Conservation (phyloP, 1,140 invertebrate species). For the Scaptodrosophila lebanonensis region DNA sequence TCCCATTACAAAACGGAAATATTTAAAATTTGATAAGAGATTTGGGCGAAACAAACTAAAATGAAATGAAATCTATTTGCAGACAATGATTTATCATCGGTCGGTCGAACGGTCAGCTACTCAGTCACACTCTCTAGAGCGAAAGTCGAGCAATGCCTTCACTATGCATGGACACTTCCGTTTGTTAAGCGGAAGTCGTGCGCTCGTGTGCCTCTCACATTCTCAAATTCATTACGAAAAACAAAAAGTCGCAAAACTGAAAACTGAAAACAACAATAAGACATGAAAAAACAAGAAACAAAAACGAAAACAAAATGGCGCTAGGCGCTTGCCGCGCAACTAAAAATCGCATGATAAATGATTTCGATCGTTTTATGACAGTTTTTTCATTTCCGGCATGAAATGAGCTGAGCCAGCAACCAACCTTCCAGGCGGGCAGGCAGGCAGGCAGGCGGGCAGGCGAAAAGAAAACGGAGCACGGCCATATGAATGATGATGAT, state of each 20-base stretch:
- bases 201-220: neutral
- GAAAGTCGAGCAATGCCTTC: slow-evolving; percentile 25
- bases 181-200: slow-evolving; percentile 16
- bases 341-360: slow-evolving; percentile 76
- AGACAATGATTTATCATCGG: slow-evolving; percentile 51
- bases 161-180: neutral
- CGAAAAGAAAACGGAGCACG: slow-evolving; percentile 34
- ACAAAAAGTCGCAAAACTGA: slow-evolving; percentile 21
- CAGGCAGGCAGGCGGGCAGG: too few relatives aligned
- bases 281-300: slow-evolving; percentile 6
- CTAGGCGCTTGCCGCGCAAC: slow-evolving; percentile 2
- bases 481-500: slow-evolving; percentile 37
- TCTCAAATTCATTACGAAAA: slow-evolving; percentile 52
- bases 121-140: neutral
- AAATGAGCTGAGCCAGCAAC: slow-evolving; percentile 54
- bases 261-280: slow-evolving; percentile 20
- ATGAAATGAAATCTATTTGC: slow-evolving; percentile 41
- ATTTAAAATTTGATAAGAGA: slow-evolving; percentile 37
- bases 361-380: slow-evolving; percentile 76
- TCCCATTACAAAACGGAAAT: slow-evolving; percentile 56
- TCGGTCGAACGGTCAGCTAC: slow-evolving; percentile 18
- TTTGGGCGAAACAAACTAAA: slow-evolving; percentile 10
- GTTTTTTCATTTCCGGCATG: slow-evolving; percentile 76
- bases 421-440: too few relatives aligned
- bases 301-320: slow-evolving; percentile 52